These are phyloP conservation scores for Eudyptes chrysolophus DNA, from an alignment of 2,113 vertebrate species.

Conservation along the genomic window DNA sequence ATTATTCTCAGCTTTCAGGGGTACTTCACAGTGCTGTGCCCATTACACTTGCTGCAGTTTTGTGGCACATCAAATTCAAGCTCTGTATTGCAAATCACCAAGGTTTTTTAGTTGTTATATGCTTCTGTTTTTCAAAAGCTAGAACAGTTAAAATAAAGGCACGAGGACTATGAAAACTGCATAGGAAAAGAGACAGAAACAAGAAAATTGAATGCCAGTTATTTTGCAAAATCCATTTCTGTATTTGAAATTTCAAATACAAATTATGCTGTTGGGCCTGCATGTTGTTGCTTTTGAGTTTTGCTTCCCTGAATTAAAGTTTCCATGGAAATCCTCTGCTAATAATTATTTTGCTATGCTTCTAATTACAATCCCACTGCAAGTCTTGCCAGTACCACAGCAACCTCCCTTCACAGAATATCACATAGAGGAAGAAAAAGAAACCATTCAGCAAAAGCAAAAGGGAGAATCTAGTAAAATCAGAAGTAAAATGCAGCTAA, in stretches of 20 bases:
- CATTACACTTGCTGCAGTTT: not conserved
- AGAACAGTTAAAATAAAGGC: not conserved
- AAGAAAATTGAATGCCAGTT: not conserved
- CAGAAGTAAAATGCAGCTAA: not conserved
- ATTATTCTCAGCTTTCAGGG: not conserved
- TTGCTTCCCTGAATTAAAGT: constrained; percentile 42
- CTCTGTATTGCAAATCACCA: not conserved
- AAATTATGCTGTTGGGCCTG: not conserved
- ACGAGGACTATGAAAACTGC: not conserved
- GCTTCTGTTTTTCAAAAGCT: not conserved
- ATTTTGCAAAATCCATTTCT: not conserved
- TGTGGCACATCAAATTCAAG: not conserved
- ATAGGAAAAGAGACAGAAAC: not conserved
- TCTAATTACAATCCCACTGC: constrained; percentile 53
- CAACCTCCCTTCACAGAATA: constrained; percentile 3
- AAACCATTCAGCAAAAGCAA: not conserved
- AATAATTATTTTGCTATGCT: constrained; percentile 68
- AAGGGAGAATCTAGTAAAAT: not conserved
- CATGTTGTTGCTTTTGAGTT: constrained; percentile 13
- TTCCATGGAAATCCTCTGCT: constrained; percentile 61
- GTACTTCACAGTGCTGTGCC: not conserved
- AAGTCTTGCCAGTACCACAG: constrained; percentile 38
- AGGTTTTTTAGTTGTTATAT: not conserved
- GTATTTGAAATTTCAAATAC: constrained; percentile 35
- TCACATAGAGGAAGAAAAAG: not conserved